Percentiles rank a stretch among this genome's conserved stretches.
Evolutionary conservation across 2,888 invertebrate species (phyloP).

Genomic region (Hemistola chrysoprasaria): DNA sequence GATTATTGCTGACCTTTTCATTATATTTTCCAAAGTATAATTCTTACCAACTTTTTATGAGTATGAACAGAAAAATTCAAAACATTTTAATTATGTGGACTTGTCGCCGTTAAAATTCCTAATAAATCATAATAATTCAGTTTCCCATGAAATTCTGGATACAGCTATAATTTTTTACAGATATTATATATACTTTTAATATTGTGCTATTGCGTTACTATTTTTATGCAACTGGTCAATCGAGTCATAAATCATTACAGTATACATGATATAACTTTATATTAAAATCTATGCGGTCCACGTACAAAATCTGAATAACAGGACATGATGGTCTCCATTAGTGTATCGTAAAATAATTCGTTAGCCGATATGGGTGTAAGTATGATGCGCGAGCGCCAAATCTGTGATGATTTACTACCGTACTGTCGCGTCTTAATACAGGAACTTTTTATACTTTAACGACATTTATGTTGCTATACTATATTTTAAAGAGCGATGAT

Average conservation of each 20-base stretch:
- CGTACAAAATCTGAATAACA: conserved; percentile 28
- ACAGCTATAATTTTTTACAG: conserved; percentile 37
- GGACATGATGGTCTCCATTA: conserved; percentile 22
- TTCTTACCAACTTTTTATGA: too few species aligned
- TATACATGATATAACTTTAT: neutral
- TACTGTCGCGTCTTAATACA: conserved; percentile 4
- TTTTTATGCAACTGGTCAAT: neutral
- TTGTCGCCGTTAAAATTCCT: too few species aligned
- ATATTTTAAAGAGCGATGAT: too few species aligned
- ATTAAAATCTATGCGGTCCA: conserved; percentile 23
- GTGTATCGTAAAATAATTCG: conserved; percentile 14
- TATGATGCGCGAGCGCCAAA: conserved; percentile 28
- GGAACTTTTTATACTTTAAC: too few species aligned
- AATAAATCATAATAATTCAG: too few species aligned
- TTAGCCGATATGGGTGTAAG: conserved; percentile 9
- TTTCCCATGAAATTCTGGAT: too few species aligned
- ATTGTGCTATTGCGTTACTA: neutral
- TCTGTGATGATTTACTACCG: conserved; percentile 26
- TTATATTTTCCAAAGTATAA: too few species aligned
- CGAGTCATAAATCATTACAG: conserved; percentile 9
- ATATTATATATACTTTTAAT: conserved; percentile 3
- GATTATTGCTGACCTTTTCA: too few species aligned
- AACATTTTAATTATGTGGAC: too few species aligned
- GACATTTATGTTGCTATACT: conserved; percentile 8
- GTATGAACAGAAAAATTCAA: too few species aligned